These are phyloP conservation scores for Dolichoris vasculosae DNA, from an alignment of 1,140 invertebrate genomes.

Conservation along the genomic window DNA sequence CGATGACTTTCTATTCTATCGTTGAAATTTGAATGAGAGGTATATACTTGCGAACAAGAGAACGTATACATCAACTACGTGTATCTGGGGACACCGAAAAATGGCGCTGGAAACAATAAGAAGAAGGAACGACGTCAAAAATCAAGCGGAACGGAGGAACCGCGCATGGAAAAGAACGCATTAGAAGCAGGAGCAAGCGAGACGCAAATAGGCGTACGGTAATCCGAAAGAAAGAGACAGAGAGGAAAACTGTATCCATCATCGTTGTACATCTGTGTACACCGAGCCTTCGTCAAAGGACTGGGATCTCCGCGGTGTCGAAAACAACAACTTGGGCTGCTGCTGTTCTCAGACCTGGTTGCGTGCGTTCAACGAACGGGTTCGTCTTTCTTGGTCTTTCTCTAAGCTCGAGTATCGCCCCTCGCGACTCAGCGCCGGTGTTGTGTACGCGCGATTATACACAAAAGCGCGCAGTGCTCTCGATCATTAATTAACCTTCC, in stretches of 20 bases:
- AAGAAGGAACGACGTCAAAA: not conserved
- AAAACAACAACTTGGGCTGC: constrained; percentile 1
- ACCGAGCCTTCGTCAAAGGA: constrained; percentile 5
- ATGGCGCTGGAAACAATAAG: not conserved
- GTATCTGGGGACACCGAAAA: not conserved
- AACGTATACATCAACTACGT: not conserved
- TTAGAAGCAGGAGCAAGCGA: not conserved
- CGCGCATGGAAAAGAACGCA: constrained; percentile 22
- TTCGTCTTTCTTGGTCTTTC: constrained; percentile 15
- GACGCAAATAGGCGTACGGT: constrained; percentile 4
- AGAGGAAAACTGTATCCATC: not conserved
- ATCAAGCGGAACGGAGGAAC: not conserved
- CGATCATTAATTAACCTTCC: not conserved
- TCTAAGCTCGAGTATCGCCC: not conserved
- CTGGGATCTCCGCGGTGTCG: constrained; percentile 1
- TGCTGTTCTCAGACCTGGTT: not conserved
- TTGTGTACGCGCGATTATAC: not conserved
- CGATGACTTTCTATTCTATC: too few species aligned
- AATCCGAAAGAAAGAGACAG: not conserved
- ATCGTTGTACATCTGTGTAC: not conserved
- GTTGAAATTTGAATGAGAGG: too few species aligned
- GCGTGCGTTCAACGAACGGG: constrained; percentile 11
- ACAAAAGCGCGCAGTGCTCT: not conserved
- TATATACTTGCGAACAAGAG: too few species aligned
- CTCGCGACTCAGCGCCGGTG: not conserved